Evolutionary conservation across 2,113 vertebrate genomes (phyloP).

Genomic region (Neoarius graeffei): DNA sequence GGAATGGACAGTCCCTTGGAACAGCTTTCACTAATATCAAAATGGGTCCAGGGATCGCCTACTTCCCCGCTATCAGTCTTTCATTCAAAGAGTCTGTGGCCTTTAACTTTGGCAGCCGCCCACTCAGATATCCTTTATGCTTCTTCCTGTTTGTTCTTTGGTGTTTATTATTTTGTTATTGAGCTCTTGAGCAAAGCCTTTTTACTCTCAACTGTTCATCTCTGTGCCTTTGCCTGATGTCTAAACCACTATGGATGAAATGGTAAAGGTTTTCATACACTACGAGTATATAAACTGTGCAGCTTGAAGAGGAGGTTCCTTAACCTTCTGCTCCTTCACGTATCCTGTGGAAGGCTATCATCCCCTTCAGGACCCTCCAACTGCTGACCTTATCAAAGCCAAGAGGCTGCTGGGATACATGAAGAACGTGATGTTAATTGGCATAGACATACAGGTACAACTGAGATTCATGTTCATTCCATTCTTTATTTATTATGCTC

Average conservation of each 20-base stretch:
- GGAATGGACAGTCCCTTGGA: constrained; percentile 92
- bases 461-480: not conserved
- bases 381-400: constrained; percentile 81
- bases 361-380: constrained; percentile 89
- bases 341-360: constrained; percentile 90
- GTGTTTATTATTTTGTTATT: not conserved
- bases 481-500: not conserved
- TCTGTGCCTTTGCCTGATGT: not conserved
- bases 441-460: constrained; percentile 82
- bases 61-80: constrained; percentile 97
- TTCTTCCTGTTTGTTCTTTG: not conserved
- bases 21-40: constrained; percentile 90
- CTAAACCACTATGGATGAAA: not conserved
- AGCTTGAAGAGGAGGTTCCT: constrained; percentile 57
- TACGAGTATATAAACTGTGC: not conserved
- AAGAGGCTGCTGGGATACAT: constrained; percentile 86
- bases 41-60: constrained; percentile 87
- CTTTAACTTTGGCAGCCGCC: constrained; percentile 96
- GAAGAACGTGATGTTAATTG: constrained; percentile 80
- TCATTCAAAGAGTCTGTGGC: constrained; percentile 98
- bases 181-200: not conserved
- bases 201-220: not conserved
- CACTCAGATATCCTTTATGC: constrained; percentile 90
- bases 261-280: not conserved
- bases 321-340: constrained; percentile 74